Conservation (phyloP, 2,113 vertebrate genomes). For the Cepphus grylle region DNA sequence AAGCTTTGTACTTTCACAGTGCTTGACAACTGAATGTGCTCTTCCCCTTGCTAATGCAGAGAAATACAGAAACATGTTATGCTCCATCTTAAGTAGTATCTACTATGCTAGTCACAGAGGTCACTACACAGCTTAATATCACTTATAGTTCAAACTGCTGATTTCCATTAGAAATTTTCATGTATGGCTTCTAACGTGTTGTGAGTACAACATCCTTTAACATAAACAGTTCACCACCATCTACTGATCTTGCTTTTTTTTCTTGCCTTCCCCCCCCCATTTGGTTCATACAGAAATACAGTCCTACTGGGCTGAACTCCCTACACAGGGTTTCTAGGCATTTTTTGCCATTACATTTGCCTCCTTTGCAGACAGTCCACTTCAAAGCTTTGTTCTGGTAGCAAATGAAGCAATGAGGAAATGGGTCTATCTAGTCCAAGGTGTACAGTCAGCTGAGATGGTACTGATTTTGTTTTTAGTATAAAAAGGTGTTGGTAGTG, state of each 20-base stretch:
- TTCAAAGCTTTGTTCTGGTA: not conserved
- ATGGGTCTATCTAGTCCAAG: not conserved
- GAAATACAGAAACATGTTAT: not conserved
- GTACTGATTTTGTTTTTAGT: not conserved
- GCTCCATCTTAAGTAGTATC: not conserved
- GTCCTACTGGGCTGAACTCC: not conserved
- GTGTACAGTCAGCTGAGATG: not conserved
- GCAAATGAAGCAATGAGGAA: not conserved
- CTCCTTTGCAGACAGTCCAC: not conserved
- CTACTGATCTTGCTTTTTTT: not conserved
- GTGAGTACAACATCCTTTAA: not conserved
- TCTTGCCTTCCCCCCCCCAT: not conserved
- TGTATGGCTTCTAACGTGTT: not conserved
- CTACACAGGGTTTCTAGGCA: rapidly evolving
- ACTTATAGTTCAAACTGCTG: not conserved
- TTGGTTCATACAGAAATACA: not conserved
- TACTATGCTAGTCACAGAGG: not conserved
- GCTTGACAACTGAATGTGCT: not conserved
- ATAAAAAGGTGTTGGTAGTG: not conserved
- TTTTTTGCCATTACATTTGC: not conserved
- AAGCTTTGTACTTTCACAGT: not conserved
- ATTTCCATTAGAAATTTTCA: not conserved
- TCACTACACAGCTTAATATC: not conserved
- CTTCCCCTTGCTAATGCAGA: not conserved
- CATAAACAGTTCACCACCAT: not conserved